Evolutionary conservation across 2,113 vertebrate species (phyloP), one percentile per base, ranked within the genome.

Genomic region (Oryzias curvinotus): DNA sequence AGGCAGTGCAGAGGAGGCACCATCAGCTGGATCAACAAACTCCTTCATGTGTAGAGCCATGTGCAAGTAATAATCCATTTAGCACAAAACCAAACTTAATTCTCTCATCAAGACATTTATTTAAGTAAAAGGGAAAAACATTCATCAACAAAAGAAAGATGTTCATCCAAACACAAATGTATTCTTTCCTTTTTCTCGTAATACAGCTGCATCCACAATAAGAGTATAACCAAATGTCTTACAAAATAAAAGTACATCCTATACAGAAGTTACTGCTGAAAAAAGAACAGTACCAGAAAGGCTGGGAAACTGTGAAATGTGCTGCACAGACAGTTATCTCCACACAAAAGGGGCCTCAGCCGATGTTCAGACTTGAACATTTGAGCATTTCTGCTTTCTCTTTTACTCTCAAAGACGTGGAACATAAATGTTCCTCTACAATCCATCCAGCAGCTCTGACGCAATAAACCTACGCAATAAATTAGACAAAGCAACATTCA

Each of bases 391-490:
- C 25, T 70, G 44, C 8, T 71, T 55, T 55, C 19, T 50, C 28
- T 75, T 30, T 45, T 75, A 69, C 65, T 36, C 18, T 53, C 41
- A 16, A 57, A 14, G 12, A 65, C 16, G 36, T 36, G 52, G 25
- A 68, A 77, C 46, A 78, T 19, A 81, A 85, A 82, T 57, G 54
- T 65, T 76, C 12, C 5, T 15, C n/a, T n/a, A 62, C 4, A 63
- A 52, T 44, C 56, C 57, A 71, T 56, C 56, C 14, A 74, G 65
- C 47, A 3, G 3, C 65, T 71, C 21, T 44, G 52, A 69, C 26
- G 61, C 25, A n/a, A 16, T n/a, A n/a, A n/a, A n/a, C n/a, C n/a
- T n/a, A n/a, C n/a, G 43, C 66, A 90, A 90, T 89, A 89, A 87
- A 80, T 90, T 90, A 90, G 16, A 71, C 25, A 70, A 70, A 63